Evolutionary conservation across 2,113 vertebrate genomes (phyloP), one percentile per base, ranked within the genome.

Genomic region (Pluvialis apricaria): DNA sequence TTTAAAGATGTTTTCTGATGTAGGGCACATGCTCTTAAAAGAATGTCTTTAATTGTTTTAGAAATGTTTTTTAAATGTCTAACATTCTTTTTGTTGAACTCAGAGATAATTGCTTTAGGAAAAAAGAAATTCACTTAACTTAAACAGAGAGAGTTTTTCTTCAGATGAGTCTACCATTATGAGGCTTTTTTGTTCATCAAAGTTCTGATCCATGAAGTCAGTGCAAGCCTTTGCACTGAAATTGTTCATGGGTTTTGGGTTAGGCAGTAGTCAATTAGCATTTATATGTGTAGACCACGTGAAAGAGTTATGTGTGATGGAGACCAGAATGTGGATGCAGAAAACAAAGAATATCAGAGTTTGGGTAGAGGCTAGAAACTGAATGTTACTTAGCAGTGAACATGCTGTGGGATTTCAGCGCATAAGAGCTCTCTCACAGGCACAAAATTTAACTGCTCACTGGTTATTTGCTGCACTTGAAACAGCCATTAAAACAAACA

Each of bases 381-480:
- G 8, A 18, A 32, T 66, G 28, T 34, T 75, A 19, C n/a, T 52
- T 77, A 75, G 60, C 64, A 86, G 47, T 84, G 47, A 90, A 47
- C 34, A 18, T 86, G 44, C 47, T 82, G 36, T 49, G 47, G 47
- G 25, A 57, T 86, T 81, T 84, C 11, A 82, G 13, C 52, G 72
- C 26, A 31, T 45, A 34, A 65, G 34, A 4, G 21, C 31, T 70
- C 71, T 80, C 3, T 58, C 71, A 58, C 16, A 86, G 55, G 10
- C 51, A 75, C 19, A 71, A 31, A 70, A 64, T 49, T 36, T 57
- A 69, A 52, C 47, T 86, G 28, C 26, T 94, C 11, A 4, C 32
- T 95, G 45, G 22, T 92, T 95, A 75, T 87, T 15, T 90, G 45
- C 81, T 94, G 68, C 88, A 18, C 52, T 93, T 95, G 65, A 88